Evolutionary conservation across 2,113 vertebrate species (phyloP).

Genomic region (Sceloporus tristichus): DNA sequence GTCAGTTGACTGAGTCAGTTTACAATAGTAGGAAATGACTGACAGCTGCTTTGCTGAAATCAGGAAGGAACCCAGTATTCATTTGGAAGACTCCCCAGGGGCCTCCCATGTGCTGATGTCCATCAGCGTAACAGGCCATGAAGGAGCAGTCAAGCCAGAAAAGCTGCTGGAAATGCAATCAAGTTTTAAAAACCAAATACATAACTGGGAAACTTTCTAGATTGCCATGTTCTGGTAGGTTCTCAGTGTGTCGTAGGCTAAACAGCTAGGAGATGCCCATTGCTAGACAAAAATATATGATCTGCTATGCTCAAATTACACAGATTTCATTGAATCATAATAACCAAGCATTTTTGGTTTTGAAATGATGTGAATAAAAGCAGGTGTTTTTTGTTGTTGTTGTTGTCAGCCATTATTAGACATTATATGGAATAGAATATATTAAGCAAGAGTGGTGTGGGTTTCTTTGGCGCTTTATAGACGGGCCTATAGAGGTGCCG

Average conservation of each 20-base stretch:
- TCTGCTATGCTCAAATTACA: too few relatives aligned
- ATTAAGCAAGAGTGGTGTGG: constrained; percentile 8
- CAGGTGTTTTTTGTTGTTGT: too few relatives aligned
- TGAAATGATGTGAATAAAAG: background rate
- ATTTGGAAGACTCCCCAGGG: background rate
- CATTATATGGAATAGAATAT: background rate
- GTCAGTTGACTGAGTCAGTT: background rate
- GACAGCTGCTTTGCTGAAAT: background rate
- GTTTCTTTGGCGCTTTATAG: background rate
- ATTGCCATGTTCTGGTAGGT: background rate
- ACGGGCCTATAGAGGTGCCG: too few relatives aligned
- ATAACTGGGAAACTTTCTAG: background rate
- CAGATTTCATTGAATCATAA: background rate
- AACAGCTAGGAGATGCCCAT: background rate
- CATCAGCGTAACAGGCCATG: background rate
- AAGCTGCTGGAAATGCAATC: background rate
- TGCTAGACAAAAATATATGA: background rate
- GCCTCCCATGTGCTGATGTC: background rate
- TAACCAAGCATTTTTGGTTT: background rate
- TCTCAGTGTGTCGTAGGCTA: background rate
- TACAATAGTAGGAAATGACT: background rate
- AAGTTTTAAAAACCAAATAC: background rate
- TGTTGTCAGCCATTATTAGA: background rate
- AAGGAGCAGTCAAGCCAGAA: background rate
- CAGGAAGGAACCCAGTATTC: background rate